Evolutionary conservation across 2,888 invertebrate species (phyloP), one percentile per base, ranked within the genome.

Genomic region (Drosophila emarginata): DNA sequence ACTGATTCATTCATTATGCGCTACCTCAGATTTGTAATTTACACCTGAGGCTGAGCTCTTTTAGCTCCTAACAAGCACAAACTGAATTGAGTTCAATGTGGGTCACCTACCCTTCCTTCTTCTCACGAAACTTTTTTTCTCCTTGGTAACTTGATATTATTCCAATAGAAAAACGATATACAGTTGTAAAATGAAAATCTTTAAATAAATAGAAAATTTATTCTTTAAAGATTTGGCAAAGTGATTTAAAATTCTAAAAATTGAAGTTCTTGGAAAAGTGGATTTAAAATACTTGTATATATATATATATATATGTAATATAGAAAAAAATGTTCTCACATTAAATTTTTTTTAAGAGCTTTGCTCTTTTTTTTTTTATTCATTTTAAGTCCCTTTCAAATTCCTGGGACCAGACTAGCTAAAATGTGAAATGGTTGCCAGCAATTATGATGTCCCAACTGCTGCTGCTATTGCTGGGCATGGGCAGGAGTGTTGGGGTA

Each of bases 1-100:
- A 32, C 71, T 26, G 62, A 64, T 78, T 76, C 77, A 79, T 82
- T 87, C 87, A 87, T 84, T 85, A 82, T 87, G 85, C 85, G 68
- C 69, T 61, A 69, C 70, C 45, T 84, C 80, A 77, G 77, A 88
- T 88, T 85, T 75, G 88, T 77, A 86, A 88, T 88, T 83, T 79
- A 87, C 83, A 80, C 88, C 86, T 82, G 72, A 67, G 74, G 80
- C 80, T 54, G 45, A 45, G 32, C 32, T 14, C 45, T 1, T 26
- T 21, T 4, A 45, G 45, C 1, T 12, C 18, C 45, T 45, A 45
- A 45, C 45, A 45, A 45, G 45, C 45, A 45, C 18, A 21, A 45
- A 21, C 21, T 45, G 45, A 45, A 45, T 45, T 45, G 45, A 45
- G 45, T 45, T 45, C 45, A 45, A 45, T 45, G 45, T 45, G 45